Evolutionary conservation across 2,888 invertebrate species (phyloP), one percentile per base, ranked within the genome.

Genomic region (Agrotis exclamationis): DNA sequence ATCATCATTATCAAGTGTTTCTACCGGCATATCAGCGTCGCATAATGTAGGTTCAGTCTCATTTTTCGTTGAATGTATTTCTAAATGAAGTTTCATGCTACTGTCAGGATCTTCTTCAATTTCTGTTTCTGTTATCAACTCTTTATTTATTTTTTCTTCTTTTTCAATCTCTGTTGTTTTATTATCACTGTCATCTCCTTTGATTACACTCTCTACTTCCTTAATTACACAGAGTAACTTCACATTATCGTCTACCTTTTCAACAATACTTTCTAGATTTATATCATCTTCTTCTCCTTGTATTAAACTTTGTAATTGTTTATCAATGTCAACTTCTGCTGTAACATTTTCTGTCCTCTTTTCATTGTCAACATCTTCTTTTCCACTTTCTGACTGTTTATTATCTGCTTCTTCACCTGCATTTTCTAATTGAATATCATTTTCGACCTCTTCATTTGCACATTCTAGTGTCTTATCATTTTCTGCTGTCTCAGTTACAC

Each of bases 21-120:
- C 70, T 20, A 65, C 14, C 18, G 48, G 33, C 60, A 65, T 63
- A 18, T 53, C 67, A 48, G 44, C 13, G 47, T 71, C 39, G 16
- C 11, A 44, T 28, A 69, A 18, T 9, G 7, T 9, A 1, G 66
- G 18, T 39, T 78, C 70, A 39, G 79, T 56, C 59, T 83, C 78
- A 13, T 76, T 80, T 9, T 80, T 68, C 14, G 79, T 65, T 3
- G 83, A 83, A 75, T 92, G 88, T 72, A 92, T 88, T 75, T 92
- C 93, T 77, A 91, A 66, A 60, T 92, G 91, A 54, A 94, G 88
- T 51, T 88, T 88, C 87, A 93, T 83, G 68, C 59, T 76, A 33
- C 57, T 74, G 24, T 85, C 71, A 2, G 44, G 48, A 11, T 67
- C 69, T 24, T 71, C 58, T 22, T 48, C 16, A n/a, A 33, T 13